These are phyloP conservation scores for Archegozetes longisetosus DNA, from an alignment of 1,140 invertebrate genomes.

Conservation along the genomic window DNA sequence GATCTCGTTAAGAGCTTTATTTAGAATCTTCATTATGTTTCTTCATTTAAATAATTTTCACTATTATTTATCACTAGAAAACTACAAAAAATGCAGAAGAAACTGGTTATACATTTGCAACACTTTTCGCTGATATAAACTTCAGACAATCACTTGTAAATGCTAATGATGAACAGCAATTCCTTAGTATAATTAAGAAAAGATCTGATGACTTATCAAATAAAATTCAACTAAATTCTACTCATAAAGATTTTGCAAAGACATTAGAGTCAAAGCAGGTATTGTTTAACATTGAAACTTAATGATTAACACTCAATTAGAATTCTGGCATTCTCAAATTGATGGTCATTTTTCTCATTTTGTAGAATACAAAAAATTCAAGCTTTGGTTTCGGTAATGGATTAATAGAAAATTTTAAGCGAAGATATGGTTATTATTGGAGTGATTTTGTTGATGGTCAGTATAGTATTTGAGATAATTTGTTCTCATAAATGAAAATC, in stretches of 20 bases:
- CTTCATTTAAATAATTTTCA: constrained; percentile 1
- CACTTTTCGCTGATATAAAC: constrained; percentile 20
- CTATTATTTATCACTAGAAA: constrained; percentile 17
- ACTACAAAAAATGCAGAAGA: constrained; percentile 24
- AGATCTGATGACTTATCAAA: not conserved
- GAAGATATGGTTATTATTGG: constrained; percentile 24
- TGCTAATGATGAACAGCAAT: constrained; percentile 5
- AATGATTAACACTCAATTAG: not conserved
- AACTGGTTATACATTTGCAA: constrained; percentile 24
- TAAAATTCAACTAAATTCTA: not conserved
- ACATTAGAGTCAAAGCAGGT: not conserved
- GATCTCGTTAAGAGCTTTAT: not conserved
- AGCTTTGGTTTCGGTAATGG: constrained; percentile 18
- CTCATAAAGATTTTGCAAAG: not conserved
- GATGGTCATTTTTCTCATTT: constrained; percentile 6
- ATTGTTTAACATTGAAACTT: not conserved
- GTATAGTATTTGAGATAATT: constrained; percentile 2
- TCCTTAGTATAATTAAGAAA: not conserved
- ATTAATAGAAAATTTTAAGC: constrained; percentile 26
- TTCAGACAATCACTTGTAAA: constrained; percentile 18
- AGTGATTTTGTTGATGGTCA: constrained; percentile 28
- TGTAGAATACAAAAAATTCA: not conserved
- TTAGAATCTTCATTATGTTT: not conserved
- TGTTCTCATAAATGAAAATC: not conserved
- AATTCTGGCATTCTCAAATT: not conserved